phyloP scores from a whole-genome alignment of 2,888 invertebrate species.

The Cerastis leucographa region DNA sequence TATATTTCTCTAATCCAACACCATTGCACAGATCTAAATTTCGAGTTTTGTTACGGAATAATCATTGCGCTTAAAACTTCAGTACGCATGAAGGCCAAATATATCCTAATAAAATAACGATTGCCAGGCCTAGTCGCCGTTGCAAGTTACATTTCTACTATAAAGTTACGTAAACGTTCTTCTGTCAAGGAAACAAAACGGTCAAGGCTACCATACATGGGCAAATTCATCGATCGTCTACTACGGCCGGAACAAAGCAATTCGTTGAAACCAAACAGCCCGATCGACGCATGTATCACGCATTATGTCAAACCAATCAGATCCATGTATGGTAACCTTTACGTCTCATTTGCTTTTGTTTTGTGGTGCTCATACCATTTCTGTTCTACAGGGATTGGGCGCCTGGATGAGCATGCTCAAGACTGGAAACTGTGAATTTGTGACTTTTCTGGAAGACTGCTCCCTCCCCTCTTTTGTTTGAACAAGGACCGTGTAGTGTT shows the following conservation, averaged over 20 bases:
- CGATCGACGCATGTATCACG: not conserved
- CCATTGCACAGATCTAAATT: slow-evolving; percentile 42
- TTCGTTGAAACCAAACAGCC: slow-evolving; percentile 8
- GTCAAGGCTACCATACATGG: slow-evolving; percentile 47
- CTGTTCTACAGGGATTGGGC: slow-evolving; percentile 69
- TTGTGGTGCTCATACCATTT: slow-evolving; percentile 45
- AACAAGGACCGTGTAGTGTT: slow-evolving; percentile 13
- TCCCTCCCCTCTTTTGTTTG: slow-evolving; percentile 15
- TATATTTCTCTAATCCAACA: slow-evolving; percentile 29
- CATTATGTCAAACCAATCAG: not conserved
- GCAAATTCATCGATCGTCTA: slow-evolving; percentile 4
- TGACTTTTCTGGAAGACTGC: slow-evolving; percentile 38
- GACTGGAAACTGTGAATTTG: slow-evolving; percentile 36
- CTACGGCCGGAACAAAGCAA: slow-evolving; percentile 6
- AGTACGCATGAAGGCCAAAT: slow-evolving; percentile 32
- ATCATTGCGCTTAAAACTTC: slow-evolving; percentile 34
- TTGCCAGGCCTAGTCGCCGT: slow-evolving; percentile 30
- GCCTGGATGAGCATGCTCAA: slow-evolving; percentile 67
- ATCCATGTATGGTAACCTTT: slow-evolving; percentile 43
- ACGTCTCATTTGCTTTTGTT: slow-evolving; percentile 28
- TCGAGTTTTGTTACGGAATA: slow-evolving; percentile 55
- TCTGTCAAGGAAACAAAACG: slow-evolving; percentile 23
- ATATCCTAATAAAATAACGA: slow-evolving; percentile 17
- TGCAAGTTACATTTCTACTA: slow-evolving; percentile 26
- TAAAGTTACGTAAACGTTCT: slow-evolving; percentile 52